phyloP scores from a whole-genome alignment of 2,113 vertebrate species.

The Burhinus oedicnemus region DNA sequence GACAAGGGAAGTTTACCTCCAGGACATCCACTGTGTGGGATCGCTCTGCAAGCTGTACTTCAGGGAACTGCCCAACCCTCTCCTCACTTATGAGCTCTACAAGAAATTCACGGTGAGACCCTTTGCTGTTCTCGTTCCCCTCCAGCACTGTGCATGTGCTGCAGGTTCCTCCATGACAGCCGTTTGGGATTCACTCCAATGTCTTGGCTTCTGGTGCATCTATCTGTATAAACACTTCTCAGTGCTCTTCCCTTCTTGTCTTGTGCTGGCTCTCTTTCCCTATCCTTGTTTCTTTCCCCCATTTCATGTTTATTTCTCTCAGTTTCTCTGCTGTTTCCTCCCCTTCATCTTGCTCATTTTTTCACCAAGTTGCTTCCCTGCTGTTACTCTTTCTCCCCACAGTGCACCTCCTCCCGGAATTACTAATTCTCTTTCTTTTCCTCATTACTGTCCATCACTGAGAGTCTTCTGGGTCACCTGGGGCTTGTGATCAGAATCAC shows the following conservation, averaged over 20 bases:
- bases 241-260: neutral
- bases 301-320: neutral
- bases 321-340: conserved; percentile 3
- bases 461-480: neutral
- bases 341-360: neutral
- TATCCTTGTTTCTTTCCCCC: neutral
- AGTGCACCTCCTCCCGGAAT: neutral
- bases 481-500: neutral
- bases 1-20: conserved; percentile 96
- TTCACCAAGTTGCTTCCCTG: neutral
- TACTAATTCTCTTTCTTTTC: neutral
- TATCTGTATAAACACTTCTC: neutral
- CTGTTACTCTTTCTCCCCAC: neutral
- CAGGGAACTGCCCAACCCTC: conserved; percentile 95
- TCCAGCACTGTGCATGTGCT: neutral
- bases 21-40: conserved; percentile 99
- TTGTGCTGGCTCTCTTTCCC: neutral
- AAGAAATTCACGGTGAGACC: conserved; percentile 94
- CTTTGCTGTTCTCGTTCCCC: neutral
- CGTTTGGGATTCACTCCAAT: neutral
- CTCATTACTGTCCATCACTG: conserved; percentile 3
- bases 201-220: neutral
- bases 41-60: conserved; percentile 99
- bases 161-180: neutral
- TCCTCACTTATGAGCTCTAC: conserved; percentile 97